Conservation (phyloP, 2,113 vertebrate species). For the Mesocricetus auratus region DNA sequence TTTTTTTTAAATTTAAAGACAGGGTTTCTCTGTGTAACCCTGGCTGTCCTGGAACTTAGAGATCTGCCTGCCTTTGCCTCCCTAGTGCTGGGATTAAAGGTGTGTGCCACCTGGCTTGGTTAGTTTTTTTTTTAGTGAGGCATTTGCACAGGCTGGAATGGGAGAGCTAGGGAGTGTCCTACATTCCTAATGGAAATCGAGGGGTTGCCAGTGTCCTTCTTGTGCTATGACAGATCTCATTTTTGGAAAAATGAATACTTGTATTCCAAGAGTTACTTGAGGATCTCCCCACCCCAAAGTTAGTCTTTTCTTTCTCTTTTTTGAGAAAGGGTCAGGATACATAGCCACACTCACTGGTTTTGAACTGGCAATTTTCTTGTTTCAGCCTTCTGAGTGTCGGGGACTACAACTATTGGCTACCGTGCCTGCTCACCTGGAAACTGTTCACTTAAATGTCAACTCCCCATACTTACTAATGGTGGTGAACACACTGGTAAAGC, state of each 20-base stretch:
- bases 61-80: neutral
- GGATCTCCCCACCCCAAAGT: neutral
- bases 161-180: neutral
- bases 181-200: neutral
- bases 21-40: neutral
- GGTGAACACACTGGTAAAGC: conserved; percentile 97
- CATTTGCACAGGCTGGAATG: neutral
- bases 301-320: neutral
- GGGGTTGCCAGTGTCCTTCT: neutral
- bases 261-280: neutral
- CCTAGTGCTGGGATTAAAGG: neutral
- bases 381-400: neutral
- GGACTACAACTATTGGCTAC: neutral
- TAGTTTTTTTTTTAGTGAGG: neutral
- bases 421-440: neutral
- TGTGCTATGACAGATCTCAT: neutral
- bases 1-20: neutral
- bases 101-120: neutral
- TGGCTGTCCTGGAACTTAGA: neutral
- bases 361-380: neutral
- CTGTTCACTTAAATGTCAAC: neutral
- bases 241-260: neutral
- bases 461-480: conserved; percentile 91
- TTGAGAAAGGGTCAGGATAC: neutral
- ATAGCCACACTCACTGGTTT: neutral